phyloP scores from a whole-genome alignment of 2,113 vertebrate genomes.

The Manacus vitellinus region DNA sequence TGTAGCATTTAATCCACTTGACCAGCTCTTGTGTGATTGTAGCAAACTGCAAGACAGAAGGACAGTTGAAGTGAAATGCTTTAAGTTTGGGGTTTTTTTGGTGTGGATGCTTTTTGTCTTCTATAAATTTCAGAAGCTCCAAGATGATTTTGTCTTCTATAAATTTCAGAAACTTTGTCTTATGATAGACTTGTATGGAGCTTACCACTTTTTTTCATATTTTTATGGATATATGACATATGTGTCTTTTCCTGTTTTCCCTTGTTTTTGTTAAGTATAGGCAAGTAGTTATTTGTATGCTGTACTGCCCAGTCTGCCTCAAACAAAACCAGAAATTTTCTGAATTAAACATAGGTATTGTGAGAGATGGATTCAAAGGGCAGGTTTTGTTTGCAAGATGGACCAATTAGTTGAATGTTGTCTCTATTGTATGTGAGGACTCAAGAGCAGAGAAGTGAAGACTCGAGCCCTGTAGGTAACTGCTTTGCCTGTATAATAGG shows the following conservation, averaged over 20 bases:
- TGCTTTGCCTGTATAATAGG: not conserved
- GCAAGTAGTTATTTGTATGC: not conserved
- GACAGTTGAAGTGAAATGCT: not conserved
- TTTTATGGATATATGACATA: not conserved
- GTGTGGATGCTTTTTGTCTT: not conserved
- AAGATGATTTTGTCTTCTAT: not conserved
- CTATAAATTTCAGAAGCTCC: not conserved
- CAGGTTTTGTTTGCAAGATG: not conserved
- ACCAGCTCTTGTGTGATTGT: not conserved
- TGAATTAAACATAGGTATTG: not conserved
- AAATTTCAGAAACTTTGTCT: not conserved
- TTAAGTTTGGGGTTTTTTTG: not conserved
- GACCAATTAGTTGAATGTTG: not conserved
- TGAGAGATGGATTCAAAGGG: not conserved
- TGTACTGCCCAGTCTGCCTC: not conserved
- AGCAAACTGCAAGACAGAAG: not conserved
- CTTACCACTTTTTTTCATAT: not conserved
- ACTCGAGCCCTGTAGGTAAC: fast-evolving
- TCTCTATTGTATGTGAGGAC: not conserved
- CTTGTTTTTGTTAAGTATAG: not conserved
- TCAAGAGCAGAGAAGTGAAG: not conserved
- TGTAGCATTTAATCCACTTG: not conserved
- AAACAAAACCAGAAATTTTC: not conserved
- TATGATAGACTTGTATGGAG: not conserved
- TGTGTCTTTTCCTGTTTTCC: not conserved